These are phyloP conservation scores for Conus ventricosus DNA, from an alignment of 1,140 invertebrate species.

Conservation along the genomic window DNA sequence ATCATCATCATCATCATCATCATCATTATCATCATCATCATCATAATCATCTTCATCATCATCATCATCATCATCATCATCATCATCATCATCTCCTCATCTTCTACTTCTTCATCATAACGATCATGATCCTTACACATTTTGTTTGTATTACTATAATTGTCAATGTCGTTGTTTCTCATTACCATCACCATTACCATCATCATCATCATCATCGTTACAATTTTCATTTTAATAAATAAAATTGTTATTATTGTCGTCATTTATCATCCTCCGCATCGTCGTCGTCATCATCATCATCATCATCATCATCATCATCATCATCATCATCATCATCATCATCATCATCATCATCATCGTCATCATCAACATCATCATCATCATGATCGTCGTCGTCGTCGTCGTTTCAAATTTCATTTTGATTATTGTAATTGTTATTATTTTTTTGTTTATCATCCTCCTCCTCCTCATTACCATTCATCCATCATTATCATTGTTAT, in stretches of 20 bases:
- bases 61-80: conserved; percentile 11
- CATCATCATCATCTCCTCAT: too few relatives aligned
- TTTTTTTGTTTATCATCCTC: too few relatives aligned
- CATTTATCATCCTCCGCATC: neutral
- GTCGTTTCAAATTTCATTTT: neutral
- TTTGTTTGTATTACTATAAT: neutral
- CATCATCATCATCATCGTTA: too few relatives aligned
- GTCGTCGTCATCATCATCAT: neutral
- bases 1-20: too few relatives aligned
- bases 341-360: neutral
- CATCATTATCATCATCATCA: neutral
- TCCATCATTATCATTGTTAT: neutral
- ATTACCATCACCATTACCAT: too few relatives aligned
- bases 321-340: neutral
- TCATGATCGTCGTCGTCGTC: neutral
- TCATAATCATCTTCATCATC: neutral
- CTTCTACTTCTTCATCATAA: neutral
- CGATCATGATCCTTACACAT: neutral
- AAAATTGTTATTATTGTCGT: neutral
- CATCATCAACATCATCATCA: neutral
- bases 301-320: neutral
- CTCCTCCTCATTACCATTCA: too few relatives aligned
- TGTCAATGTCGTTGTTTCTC: neutral
- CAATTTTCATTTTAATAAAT: neutral
- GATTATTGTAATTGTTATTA: neutral